phyloP scores from a whole-genome alignment of 92 coral and sea anemone species.

The Parazoanthus atlanticus region DNA sequence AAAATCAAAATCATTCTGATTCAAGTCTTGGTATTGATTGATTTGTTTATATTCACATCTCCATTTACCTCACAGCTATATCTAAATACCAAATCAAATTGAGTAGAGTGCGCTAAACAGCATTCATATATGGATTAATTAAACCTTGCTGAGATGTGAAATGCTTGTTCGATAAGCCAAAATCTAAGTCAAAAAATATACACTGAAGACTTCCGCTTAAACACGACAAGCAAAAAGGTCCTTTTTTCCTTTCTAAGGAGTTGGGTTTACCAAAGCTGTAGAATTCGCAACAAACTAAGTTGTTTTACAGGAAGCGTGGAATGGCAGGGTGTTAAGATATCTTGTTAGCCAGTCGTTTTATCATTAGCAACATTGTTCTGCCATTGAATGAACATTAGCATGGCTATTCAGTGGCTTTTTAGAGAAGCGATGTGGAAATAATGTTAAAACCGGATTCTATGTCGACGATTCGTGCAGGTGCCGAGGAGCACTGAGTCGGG shows the following conservation, averaged over 20 bases:
- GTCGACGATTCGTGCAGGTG: slow-evolving; percentile 82
- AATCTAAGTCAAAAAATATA: slow-evolving; percentile 9
- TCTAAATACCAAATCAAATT: slow-evolving; percentile 80
- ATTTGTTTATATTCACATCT: slow-evolving; percentile 60
- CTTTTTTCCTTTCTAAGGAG: slow-evolving; percentile 15
- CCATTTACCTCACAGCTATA: slow-evolving; percentile 73
- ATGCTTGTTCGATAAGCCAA: slow-evolving; percentile 9
- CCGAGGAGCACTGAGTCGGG: slow-evolving; percentile 51
- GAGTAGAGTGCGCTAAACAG: slow-evolving; percentile 57
- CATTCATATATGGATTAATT: slow-evolving; percentile 72
- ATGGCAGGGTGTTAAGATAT: slow-evolving; percentile 64
- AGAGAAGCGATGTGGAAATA: slow-evolving; percentile 65
- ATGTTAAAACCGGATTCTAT: slow-evolving; percentile 65
- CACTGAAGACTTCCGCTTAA: slow-evolving; percentile 37
- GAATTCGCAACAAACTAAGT: slow-evolving; percentile 37
- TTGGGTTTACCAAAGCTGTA: slow-evolving; percentile 51
- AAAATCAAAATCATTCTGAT: slow-evolving; percentile 59
- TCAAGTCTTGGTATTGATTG: slow-evolving; percentile 59
- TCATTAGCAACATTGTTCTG: slow-evolving; percentile 74
- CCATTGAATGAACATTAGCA: slow-evolving; percentile 73
- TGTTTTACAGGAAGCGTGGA: slow-evolving; percentile 62
- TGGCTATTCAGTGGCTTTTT: slow-evolving; percentile 64
- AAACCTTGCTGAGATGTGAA: slow-evolving; percentile 37
- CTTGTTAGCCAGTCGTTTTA: slow-evolving; percentile 76
- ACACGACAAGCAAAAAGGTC: slow-evolving; percentile 16